Conservation (phyloP, 2,888 invertebrate genomes). For the Drosophila acutilabella region DNA sequence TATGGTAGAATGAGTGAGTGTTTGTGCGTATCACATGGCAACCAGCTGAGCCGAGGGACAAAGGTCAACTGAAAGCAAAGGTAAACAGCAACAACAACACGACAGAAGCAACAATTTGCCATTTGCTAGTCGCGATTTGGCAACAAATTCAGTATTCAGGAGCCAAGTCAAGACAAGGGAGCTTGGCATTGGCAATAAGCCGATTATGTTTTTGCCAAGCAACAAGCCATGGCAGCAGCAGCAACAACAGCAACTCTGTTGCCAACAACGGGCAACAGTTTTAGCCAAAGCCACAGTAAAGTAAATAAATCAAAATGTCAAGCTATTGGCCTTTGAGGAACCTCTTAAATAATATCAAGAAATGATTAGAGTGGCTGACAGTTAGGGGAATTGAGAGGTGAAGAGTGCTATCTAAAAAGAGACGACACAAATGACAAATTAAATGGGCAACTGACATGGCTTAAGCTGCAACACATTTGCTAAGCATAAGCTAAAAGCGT, state of each 20-base stretch:
- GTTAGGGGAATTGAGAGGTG: not conserved
- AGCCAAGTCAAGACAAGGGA: constrained; percentile 29
- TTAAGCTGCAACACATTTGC: not conserved
- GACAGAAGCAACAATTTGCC: constrained; percentile 31
- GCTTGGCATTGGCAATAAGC: constrained; percentile 56
- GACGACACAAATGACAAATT: constrained; percentile 41
- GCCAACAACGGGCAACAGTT: constrained; percentile 29
- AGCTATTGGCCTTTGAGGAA: constrained; percentile 61
- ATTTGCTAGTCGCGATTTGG: constrained; percentile 53
- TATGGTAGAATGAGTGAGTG: constrained; percentile 13
- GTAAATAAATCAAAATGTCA: constrained; percentile 74
- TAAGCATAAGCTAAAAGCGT: constrained; percentile 20
- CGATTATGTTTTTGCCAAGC: constrained; percentile 58
- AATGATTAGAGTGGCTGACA: not conserved
- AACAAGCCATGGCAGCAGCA: constrained; percentile 46
- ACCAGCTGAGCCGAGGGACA: constrained; percentile 35
- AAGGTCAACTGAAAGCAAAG: constrained; percentile 32
- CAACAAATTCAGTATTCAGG: constrained; percentile 42
- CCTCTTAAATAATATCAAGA: constrained; percentile 29
- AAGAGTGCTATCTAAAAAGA: not conserved
- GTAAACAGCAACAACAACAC: constrained; percentile 26
- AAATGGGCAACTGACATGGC: constrained; percentile 40
- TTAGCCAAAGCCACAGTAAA: constrained; percentile 33
- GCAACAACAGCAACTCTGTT: constrained; percentile 15
- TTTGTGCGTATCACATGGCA: constrained; percentile 18